phyloP scores from a whole-genome alignment of 2,888 invertebrate species.

The Amphipoea lucens region DNA sequence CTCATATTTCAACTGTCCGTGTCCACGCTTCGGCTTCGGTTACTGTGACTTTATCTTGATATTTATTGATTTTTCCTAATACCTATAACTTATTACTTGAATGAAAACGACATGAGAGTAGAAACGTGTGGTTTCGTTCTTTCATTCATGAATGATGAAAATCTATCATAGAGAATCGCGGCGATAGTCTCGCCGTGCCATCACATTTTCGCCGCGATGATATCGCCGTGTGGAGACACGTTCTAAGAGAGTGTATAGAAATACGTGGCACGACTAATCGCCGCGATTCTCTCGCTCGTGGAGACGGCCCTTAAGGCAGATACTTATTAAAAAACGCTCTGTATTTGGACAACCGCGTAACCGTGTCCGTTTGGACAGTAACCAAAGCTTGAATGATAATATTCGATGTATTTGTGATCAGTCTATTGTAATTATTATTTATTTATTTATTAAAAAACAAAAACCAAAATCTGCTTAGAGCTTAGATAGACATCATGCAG shows the following conservation, averaged over 20 bases:
- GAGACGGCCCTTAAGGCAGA: too few species aligned
- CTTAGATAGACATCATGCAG: not conserved
- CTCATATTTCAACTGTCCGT: constrained; percentile 81
- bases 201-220: too few species aligned
- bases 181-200: too few species aligned
- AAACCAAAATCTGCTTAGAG: not conserved
- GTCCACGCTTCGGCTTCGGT: constrained; percentile 70
- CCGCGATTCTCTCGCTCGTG: too few species aligned
- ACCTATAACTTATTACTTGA: not conserved
- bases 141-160: not conserved
- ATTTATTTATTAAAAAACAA: too few species aligned
- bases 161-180: too few species aligned
- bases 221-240: too few species aligned
- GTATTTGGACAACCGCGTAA: not conserved
- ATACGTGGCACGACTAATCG: too few species aligned
- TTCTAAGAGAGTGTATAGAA: too few species aligned
- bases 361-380: not conserved
- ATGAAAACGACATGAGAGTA: not conserved
- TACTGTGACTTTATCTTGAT: constrained; percentile 41
- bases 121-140: not conserved
- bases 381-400: not conserved
- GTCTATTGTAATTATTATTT: not conserved
- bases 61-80: constrained; percentile 27
- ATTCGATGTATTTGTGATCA: not conserved
- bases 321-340: too few species aligned